These are phyloP conservation scores for Gryllus bimaculatus DNA, from an alignment of 1,140 invertebrate species.

Conservation along the genomic window DNA sequence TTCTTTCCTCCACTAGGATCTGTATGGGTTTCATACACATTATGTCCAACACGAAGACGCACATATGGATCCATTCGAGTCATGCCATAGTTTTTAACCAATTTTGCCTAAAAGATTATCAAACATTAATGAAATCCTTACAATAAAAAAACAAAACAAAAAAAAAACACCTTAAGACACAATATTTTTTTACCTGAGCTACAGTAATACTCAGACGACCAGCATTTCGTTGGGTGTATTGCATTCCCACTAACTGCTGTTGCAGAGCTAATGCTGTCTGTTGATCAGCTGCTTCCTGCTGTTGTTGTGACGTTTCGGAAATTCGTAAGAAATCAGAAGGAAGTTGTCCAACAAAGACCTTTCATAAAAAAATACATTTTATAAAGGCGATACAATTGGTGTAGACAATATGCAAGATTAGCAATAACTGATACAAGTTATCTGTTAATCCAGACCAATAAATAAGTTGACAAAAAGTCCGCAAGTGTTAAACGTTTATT, in stretches of 20 bases:
- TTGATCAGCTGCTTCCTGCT: constrained; percentile 65
- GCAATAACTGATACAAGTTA: neutral
- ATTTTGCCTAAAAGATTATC: constrained; percentile 55
- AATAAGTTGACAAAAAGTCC: neutral
- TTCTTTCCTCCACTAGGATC: constrained; percentile 91
- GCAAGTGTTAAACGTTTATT: neutral
- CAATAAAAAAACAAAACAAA: neutral
- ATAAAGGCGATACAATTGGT: neutral
- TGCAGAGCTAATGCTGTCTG: constrained; percentile 71
- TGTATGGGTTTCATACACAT: constrained; percentile 90
- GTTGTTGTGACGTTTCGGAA: constrained; percentile 44
- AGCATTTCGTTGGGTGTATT: constrained; percentile 48
- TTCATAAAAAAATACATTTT: constrained; percentile 19
- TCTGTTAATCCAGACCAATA: neutral
- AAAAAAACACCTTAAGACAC: neutral
- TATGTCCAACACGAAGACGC: constrained; percentile 81
- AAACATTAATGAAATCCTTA: neutral
- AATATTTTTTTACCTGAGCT: constrained; percentile 50
- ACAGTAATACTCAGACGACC: constrained; percentile 74
- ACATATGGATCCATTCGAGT: constrained; percentile 95
- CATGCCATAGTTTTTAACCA: constrained; percentile 94
- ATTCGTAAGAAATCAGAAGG: constrained; percentile 72
- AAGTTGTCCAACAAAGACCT: constrained; percentile 70
- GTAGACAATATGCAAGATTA: neutral
- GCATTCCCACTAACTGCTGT: constrained; percentile 52